Conservation (phyloP, 2,797 vertebrate genomes). For the Oryzias dopingdopingensis region DNA sequence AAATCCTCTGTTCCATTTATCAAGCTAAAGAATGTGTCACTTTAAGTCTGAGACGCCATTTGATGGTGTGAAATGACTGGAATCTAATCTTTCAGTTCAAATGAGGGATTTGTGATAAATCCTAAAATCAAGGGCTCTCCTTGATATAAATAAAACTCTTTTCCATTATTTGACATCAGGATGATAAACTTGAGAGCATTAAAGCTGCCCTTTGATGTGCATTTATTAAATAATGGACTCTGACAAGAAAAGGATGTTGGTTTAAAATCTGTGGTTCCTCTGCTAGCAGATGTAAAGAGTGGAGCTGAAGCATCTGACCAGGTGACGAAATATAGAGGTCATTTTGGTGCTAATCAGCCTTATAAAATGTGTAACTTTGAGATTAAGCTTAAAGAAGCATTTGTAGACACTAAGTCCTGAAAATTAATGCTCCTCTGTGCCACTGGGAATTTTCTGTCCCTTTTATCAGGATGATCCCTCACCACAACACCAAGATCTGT, state of each 20-base stretch:
- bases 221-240: neutral
- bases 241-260: too few species aligned
- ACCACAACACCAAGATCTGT: slow-evolving; percentile 25
- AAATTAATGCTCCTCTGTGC: slow-evolving; percentile 6
- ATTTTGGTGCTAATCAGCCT: too few species aligned
- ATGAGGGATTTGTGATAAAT: slow-evolving; percentile 3
- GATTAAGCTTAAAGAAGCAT: slow-evolving; percentile 10
- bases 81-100: slow-evolving; percentile 18
- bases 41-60: slow-evolving; percentile 2
- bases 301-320: too few species aligned
- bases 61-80: slow-evolving; percentile 7
- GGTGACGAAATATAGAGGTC: too few species aligned
- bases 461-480: slow-evolving; percentile 2
- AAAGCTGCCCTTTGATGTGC: neutral
- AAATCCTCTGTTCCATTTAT: slow-evolving; percentile 2
- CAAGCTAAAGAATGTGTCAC: slow-evolving; percentile 5
- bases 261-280: neutral
- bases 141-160: neutral
- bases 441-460: neutral
- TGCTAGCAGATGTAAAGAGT: neutral
- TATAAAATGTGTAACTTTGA: neutral
- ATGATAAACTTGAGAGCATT: neutral
- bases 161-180: too few species aligned
- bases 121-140: slow-evolving; percentile 1
- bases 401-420: neutral